These are phyloP conservation scores for Pipa parva DNA, from an alignment of 2,113 vertebrate genomes.

Conservation along the genomic window DNA sequence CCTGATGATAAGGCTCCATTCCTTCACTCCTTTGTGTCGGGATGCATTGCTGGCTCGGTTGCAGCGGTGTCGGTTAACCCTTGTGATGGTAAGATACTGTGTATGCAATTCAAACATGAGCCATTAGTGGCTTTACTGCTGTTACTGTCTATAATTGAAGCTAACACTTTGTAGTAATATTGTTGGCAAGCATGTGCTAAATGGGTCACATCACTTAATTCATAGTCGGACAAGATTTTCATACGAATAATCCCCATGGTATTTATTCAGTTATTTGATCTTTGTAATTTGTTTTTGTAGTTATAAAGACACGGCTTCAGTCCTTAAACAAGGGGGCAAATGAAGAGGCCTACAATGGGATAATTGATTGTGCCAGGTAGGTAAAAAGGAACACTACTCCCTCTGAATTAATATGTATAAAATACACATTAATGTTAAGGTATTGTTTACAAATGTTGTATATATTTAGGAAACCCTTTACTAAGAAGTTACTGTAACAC, in stretches of 20 bases:
- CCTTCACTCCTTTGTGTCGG: constrained; percentile 71
- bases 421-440: too few species aligned
- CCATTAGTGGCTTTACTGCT: background rate
- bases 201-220: too few species aligned
- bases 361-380: constrained; percentile 72
- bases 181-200: too few species aligned
- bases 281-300: constrained; percentile 43
- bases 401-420: too few species aligned
- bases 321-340: constrained; percentile 68
- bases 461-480: background rate
- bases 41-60: constrained; percentile 61
- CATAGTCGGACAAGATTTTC: too few species aligned
- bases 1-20: constrained; percentile 61
- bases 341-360: constrained; percentile 71
- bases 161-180: too few species aligned
- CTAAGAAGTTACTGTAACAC: too few species aligned
- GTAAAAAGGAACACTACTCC: too few species aligned
- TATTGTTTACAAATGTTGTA: too few species aligned
- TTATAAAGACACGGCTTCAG: constrained; percentile 76
- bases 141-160: too few species aligned
- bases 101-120: background rate
- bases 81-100: constrained; percentile 64
- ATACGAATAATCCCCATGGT: too few species aligned
- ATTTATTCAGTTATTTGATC: too few species aligned
- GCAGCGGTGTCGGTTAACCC: constrained; percentile 71